Percentiles rank a stretch among this genome's conserved stretches.
Evolutionary conservation across 2,113 vertebrate species (phyloP).

Genomic region (Xenus cinereus): DNA sequence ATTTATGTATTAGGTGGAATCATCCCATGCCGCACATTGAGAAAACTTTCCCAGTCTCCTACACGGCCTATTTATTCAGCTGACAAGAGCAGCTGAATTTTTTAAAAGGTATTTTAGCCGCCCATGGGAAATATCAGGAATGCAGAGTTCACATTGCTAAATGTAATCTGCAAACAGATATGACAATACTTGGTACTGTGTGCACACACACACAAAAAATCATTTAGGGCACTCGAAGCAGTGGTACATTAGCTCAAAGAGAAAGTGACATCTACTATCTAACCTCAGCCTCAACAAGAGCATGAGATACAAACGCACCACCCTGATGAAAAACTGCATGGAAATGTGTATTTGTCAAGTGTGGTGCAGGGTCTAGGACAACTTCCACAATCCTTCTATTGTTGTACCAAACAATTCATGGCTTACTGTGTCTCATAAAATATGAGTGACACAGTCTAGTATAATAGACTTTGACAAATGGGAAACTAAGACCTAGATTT

Average conservation of each 20-base stretch:
- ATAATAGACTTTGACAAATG: background rate
- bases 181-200: background rate
- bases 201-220: background rate
- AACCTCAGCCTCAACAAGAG: background rate
- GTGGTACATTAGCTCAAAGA: background rate
- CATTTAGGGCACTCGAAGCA: background rate
- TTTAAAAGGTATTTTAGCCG: background rate
- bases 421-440: background rate
- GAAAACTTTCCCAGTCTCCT: background rate
- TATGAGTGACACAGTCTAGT: background rate
- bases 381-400: background rate
- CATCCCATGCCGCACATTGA: background rate
- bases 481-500: background rate
- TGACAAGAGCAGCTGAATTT: background rate
- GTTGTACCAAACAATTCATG: background rate
- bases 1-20: background rate
- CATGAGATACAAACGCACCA: background rate
- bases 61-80: background rate
- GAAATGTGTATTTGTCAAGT: background rate
- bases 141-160: background rate
- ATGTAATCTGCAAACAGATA: background rate
- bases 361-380: background rate
- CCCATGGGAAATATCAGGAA: background rate
- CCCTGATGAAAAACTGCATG: background rate
- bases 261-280: background rate